Conservation (phyloP, 2,888 invertebrate genomes). For the Volucella bombylans region DNA sequence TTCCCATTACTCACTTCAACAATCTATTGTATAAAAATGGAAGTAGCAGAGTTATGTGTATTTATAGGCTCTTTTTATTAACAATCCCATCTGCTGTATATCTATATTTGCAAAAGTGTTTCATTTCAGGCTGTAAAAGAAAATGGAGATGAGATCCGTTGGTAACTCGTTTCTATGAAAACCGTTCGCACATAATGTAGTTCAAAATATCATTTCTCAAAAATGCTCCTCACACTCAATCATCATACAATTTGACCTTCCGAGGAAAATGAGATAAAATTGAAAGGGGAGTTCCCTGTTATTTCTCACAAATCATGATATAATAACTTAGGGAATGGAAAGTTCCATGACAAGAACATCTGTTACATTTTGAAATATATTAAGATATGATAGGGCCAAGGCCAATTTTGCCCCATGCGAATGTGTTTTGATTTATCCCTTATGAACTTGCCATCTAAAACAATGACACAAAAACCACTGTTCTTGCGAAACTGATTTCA, state of each 20-base stretch:
- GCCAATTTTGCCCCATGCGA: no score
- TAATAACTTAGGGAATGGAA: no score
- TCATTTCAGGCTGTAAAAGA: slow-evolving; percentile 2
- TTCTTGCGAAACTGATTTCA: no score
- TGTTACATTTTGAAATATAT: no score
- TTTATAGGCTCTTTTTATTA: no score
- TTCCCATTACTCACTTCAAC: background rate
- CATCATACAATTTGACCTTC: slow-evolving; percentile 7
- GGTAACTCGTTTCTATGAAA: background rate
- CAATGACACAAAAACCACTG: no score
- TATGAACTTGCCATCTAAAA: no score
- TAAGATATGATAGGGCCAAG: no score
- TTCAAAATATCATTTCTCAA: slow-evolving; percentile 27
- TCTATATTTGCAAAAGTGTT: background rate
- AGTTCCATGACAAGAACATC: no score
- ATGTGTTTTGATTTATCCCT: no score
- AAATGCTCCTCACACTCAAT: slow-evolving; percentile 4
- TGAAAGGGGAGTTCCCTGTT: background rate
- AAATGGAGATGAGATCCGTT: background rate
- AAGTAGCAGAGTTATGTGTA: background rate
- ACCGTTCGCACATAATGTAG: slow-evolving; percentile 3
- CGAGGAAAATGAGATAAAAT: background rate
- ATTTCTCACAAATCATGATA: no score
- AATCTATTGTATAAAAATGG: background rate
- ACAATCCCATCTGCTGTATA: background rate